A percentile compares a stretch with the other conserved stretches of the same genome.
Evolutionary conservation across 2,113 vertebrate genomes (phyloP).

Genomic region (Ctenodactylus gundi): DNA sequence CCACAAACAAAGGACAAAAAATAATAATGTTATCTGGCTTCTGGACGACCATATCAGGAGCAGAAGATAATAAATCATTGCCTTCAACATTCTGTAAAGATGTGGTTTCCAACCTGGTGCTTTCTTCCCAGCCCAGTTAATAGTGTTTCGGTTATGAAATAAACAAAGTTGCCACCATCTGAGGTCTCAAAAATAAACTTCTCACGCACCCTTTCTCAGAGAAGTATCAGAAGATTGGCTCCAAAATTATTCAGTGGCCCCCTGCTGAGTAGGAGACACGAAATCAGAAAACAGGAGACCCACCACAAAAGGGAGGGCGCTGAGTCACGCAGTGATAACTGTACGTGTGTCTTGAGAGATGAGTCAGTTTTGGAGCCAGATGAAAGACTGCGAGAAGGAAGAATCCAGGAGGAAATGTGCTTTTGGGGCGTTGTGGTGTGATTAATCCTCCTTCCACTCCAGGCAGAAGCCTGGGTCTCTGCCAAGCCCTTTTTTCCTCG

Average conservation of each 20-base stretch:
- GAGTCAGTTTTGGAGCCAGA: neutral
- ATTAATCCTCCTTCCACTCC: neutral
- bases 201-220: neutral
- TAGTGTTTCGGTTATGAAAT: neutral
- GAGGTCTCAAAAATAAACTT: neutral
- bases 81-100: neutral
- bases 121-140: neutral
- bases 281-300: neutral
- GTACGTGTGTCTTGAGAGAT: neutral
- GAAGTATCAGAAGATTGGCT: neutral
- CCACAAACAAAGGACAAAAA: neutral
- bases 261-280: neutral
- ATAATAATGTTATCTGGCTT: neutral
- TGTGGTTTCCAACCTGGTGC: neutral
- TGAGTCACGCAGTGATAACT: neutral
- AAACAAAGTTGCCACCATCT: neutral
- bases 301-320: neutral
- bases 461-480: neutral
- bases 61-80: neutral
- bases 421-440: neutral
- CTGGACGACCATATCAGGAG: neutral
- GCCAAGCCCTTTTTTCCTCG: neutral
- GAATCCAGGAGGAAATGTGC: neutral
- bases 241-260: neutral
- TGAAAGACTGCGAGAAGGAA: neutral